Conservation (phyloP, 2,888 invertebrate genomes). For the Ceramica pisi region DNA sequence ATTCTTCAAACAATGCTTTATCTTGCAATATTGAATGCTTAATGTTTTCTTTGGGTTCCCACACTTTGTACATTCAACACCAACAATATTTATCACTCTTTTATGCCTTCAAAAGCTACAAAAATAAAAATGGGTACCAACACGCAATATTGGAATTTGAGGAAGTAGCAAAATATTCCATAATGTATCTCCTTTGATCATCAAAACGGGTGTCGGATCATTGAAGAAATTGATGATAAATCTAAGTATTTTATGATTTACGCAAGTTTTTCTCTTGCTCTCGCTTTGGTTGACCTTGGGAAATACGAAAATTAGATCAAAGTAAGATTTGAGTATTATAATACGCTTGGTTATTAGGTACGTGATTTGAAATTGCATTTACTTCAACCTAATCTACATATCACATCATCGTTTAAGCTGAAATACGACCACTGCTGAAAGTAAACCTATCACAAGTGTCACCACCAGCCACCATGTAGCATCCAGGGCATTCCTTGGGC, state of each 20-base stretch:
- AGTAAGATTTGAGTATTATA: conserved; percentile 1
- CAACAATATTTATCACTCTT: not conserved
- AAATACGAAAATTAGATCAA: conserved; percentile 10
- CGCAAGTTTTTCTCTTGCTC: not conserved
- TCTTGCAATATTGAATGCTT: too few species aligned
- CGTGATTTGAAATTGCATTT: not conserved
- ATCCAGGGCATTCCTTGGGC: too few species aligned
- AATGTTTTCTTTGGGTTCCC: too few species aligned
- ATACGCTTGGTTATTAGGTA: not conserved
- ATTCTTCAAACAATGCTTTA: too few species aligned
- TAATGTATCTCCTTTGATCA: conserved; percentile 29
- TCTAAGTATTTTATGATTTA: conserved; percentile 4
- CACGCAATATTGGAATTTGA: not conserved
- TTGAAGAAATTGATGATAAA: conserved; percentile 20
- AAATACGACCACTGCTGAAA: too few species aligned
- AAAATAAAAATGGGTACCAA: not conserved
- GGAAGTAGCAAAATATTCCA: conserved; percentile 5
- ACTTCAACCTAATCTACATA: not conserved
- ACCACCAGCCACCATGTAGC: too few species aligned
- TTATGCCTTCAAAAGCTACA: not conserved
- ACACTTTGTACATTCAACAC: not conserved
- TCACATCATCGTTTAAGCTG: not conserved
- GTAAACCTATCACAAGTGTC: too few species aligned
- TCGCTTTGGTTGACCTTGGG: conserved; percentile 15
- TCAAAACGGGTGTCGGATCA: not conserved